Evolutionary conservation across 2,113 vertebrate species (phyloP), one percentile per base, ranked within the genome.

Genomic region (Chunga burmeisteri): DNA sequence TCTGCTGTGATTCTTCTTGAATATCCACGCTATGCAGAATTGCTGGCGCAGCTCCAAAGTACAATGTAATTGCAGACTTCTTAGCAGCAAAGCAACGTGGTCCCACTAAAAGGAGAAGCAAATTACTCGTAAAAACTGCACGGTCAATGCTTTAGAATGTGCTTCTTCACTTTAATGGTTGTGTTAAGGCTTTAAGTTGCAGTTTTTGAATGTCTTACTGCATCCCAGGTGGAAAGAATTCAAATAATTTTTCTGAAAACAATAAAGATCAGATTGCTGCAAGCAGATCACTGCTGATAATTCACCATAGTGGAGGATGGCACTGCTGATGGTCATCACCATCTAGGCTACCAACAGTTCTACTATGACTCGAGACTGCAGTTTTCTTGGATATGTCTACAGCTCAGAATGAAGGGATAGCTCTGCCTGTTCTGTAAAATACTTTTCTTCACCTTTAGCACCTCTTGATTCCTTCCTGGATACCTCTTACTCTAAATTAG

Each of bases 81-180:
- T 86, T 91, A 95, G 95, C 86, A 92, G 95, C 70, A 87, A 89
- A 90, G 78, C 80, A 94, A 93, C 7, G 15, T 27, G 17, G 78
- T 70, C 61, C 61, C 83, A 73, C 89, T 96, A 97, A 95, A 95
- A 95, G 81, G 22, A 88, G 90, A 92, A 55, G 67, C 58, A 97
- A 97, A 97, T 92, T 87, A 73, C 75, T 83, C 13, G 1, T 77
- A 90, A 96, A 91, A 95, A 77, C 52, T 78, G 50, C 73, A 89
- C 3, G 50, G 73, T 38, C 73, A 63, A 46, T 32, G 58, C 77
- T 92, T 94, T 68, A 94, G 85, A 92, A 94, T 59, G 47, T 62
- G 87, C 53, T 89, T 58, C 82, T 86, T 94, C 38, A 66, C 34
- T 94, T 88, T 93, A 68, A 94, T n/a, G 66, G 87, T 11, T 44